Percentiles rank a stretch among this genome's conserved stretches.
Conservation (phyloP, 2,113 vertebrate genomes). For the Ceyx melanurus region DNA sequence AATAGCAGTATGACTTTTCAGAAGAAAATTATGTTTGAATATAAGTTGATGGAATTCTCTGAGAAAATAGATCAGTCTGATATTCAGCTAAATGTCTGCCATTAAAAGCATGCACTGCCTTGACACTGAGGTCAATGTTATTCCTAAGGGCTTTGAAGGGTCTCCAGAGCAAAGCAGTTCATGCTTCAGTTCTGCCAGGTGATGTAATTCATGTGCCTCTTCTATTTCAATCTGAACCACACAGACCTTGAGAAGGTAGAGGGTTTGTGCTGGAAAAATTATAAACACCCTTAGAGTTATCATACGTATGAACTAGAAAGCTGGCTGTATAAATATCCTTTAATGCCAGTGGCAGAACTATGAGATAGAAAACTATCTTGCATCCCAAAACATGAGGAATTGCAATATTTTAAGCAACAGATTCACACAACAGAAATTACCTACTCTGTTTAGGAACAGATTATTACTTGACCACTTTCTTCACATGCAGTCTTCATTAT, state of each 20-base stretch:
- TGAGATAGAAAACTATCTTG: not conserved
- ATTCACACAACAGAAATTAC: not conserved
- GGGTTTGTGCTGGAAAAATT: not conserved
- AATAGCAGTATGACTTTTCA: not conserved
- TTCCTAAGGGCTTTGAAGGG: not conserved
- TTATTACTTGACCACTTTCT: not conserved
- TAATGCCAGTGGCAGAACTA: not conserved
- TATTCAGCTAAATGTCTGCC: not conserved
- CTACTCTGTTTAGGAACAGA: not conserved
- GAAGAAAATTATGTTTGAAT: not conserved
- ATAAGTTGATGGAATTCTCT: not conserved
- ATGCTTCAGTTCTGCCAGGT: not conserved
- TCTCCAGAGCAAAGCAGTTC: not conserved
- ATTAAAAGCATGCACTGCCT: not conserved
- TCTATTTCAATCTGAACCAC: not conserved
- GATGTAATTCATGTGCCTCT: not conserved
- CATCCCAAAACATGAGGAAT: not conserved
- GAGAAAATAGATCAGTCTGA: not conserved
- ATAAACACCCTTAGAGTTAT: not conserved
- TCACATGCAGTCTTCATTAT: slow-evolving; percentile 21
- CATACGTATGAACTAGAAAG: not conserved
- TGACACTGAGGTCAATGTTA: accelerated
- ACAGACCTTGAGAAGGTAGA: not conserved
- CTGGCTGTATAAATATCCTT: not conserved
- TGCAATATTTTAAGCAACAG: not conserved